Percentiles rank a stretch among this genome's conserved stretches.
phyloP scores from a whole-genome alignment of 1,140 invertebrate species.

The Macrocentrus cingulum region DNA sequence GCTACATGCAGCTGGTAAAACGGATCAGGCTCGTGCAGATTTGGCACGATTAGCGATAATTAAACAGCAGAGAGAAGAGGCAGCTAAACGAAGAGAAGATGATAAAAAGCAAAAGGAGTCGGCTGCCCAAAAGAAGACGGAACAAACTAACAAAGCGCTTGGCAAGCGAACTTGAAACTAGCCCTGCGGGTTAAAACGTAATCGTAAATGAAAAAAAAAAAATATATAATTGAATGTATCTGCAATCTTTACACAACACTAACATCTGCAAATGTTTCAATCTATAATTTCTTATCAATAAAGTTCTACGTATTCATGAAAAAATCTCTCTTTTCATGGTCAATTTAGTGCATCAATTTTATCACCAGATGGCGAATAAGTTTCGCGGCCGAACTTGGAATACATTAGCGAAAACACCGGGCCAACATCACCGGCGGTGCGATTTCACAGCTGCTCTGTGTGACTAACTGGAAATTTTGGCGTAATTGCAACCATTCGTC shows the following conservation, averaged over 20 bases:
- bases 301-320: constrained; percentile 18
- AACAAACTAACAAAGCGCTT: constrained; percentile 62
- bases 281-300: constrained; percentile 32
- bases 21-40: constrained; percentile 92
- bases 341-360: neutral
- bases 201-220: neutral
- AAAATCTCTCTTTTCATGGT: neutral
- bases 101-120: constrained; percentile 77
- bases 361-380: constrained; percentile 7
- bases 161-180: constrained; percentile 52
- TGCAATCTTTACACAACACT: constrained; percentile 8
- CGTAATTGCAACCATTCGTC: no score
- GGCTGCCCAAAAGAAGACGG: constrained; percentile 60
- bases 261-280: constrained; percentile 24
- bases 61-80: constrained; percentile 91
- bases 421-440: no score
- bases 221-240: neutral
- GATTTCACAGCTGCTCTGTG: no score
- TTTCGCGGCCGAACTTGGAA: no score
- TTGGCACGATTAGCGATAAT: constrained; percentile 88
- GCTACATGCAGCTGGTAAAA: constrained; percentile 91
- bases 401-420: no score
- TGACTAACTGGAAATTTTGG: no score
- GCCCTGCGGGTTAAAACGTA: neutral
- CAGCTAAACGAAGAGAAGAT: constrained; percentile 83